A percentile compares a stretch with the other conserved stretches of the same genome.
Evolutionary conservation across 2,113 vertebrate species (phyloP).

Genomic region (Pterocles burchelli): DNA sequence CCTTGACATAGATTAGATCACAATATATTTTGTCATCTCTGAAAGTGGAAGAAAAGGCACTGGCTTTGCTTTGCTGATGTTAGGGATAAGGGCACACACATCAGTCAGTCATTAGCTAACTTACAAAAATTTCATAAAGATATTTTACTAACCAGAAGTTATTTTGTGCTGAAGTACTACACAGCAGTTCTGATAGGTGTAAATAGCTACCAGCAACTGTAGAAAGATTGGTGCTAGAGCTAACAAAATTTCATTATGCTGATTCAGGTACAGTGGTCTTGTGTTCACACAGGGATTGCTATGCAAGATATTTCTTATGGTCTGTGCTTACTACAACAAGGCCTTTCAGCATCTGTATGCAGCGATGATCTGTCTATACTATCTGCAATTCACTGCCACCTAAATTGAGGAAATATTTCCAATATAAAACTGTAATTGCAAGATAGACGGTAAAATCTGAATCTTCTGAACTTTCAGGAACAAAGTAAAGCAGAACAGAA

Average conservation of each 20-base stretch:
- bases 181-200: background rate
- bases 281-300: accelerated
- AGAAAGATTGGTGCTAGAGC: background rate
- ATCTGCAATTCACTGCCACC: background rate
- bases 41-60: background rate
- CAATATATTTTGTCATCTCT: background rate
- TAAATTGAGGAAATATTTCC: background rate
- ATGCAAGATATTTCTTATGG: background rate
- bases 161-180: background rate
- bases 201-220: background rate
- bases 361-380: background rate
- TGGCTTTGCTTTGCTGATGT: background rate
- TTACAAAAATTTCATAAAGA: background rate
- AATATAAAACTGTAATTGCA: background rate
- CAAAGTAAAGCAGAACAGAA: background rate
- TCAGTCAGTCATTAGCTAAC: background rate
- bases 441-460: background rate
- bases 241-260: background rate
- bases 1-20: background rate
- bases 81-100: background rate
- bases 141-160: background rate
- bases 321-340: background rate
- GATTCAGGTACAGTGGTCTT: background rate
- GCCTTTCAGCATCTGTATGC: background rate
- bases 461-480: background rate